These are phyloP conservation scores for Oxygymnocypris stewartii DNA, from an alignment of 2,113 vertebrate species.

Conservation along the genomic window DNA sequence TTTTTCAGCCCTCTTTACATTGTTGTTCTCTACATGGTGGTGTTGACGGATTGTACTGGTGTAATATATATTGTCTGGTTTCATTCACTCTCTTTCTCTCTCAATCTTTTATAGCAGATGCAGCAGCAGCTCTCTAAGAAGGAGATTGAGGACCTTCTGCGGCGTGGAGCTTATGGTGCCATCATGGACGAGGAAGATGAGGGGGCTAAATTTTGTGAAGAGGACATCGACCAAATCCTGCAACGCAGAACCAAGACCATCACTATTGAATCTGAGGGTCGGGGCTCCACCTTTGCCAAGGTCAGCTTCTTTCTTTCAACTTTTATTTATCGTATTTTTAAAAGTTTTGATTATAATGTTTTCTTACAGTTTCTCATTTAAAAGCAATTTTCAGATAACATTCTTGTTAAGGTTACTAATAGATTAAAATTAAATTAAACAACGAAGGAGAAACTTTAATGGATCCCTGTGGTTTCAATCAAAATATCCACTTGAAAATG, in stretches of 20 bases:
- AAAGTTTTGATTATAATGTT: background rate
- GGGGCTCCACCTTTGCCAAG: constrained; percentile 98
- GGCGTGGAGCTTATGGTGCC: constrained; percentile 94
- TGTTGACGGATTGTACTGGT: background rate
- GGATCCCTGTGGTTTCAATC: no score
- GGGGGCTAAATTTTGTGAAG: constrained; percentile 98
- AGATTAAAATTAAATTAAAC: background rate
- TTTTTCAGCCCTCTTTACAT: background rate
- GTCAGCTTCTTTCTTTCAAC: constrained; percentile 64
- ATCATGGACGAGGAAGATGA: constrained; percentile 99
- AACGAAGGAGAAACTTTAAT: no score
- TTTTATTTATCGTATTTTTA: background rate
- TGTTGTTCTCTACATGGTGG: background rate
- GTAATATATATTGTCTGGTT: background rate
- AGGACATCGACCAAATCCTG: constrained; percentile 97
- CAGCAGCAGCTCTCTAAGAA: constrained; percentile 98
- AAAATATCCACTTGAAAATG: background rate
- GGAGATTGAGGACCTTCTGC: constrained; percentile 94
- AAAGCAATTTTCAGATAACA: background rate
- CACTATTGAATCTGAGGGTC: constrained; percentile 96
- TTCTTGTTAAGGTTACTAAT: background rate
- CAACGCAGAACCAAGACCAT: constrained; percentile 97
- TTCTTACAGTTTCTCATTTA: background rate
- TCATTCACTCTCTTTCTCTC: background rate
- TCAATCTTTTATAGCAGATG: constrained; percentile 68